phyloP scores from a whole-genome alignment of 1,140 invertebrate genomes.

The Luehdorfia chinensis region DNA sequence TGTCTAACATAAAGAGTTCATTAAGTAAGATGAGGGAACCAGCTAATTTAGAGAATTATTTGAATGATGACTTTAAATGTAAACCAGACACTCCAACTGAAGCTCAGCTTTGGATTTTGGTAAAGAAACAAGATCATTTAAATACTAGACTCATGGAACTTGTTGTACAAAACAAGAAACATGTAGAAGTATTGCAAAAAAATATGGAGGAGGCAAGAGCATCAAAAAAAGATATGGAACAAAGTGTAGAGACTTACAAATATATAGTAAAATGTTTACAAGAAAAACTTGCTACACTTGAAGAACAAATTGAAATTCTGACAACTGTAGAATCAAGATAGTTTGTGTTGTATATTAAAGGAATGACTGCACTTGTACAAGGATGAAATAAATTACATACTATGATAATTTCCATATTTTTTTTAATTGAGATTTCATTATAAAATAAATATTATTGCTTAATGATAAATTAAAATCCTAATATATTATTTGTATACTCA shows the following conservation, averaged over 20 bases:
- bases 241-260: constrained; percentile 49
- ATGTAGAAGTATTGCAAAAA: constrained; percentile 47
- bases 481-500: no score
- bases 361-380: no score
- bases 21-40: constrained; percentile 43
- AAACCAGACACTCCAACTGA: constrained; percentile 42
- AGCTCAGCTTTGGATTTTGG: constrained; percentile 50
- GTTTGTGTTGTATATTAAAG: background rate
- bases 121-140: constrained; percentile 62
- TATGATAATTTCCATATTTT: no score
- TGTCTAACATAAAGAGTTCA: constrained; percentile 42
- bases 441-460: no score
- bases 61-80: constrained; percentile 50
- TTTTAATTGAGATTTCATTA: no score
- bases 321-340: constrained; percentile 60
- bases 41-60: constrained; percentile 40
- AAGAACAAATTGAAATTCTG: constrained; percentile 67
- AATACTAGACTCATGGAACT: constrained; percentile 43
- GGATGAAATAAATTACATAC: no score
- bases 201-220: constrained; percentile 35
- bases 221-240: constrained; percentile 44
- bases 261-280: constrained; percentile 65
- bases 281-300: constrained; percentile 65
- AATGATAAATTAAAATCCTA: no score
- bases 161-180: constrained; percentile 45